These are phyloP conservation scores for Metridium senile DNA, from an alignment of 92 coral and sea anemone genomes.

Conservation along the genomic window DNA sequence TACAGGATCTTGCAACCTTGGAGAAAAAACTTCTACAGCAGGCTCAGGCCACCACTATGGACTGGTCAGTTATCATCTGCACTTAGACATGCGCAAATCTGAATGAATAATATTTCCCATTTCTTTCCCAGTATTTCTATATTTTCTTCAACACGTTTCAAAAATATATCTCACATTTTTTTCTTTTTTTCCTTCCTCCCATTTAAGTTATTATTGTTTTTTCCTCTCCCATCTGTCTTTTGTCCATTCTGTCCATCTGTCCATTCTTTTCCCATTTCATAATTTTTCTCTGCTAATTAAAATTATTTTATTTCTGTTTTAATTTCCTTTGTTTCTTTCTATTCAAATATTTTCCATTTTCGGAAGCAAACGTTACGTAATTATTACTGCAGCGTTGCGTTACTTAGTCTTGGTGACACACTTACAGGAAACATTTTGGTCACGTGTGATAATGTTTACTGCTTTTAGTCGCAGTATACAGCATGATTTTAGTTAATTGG, in stretches of 20 bases:
- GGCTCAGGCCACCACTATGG: slow-evolving; percentile 18
- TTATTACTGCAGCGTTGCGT: neutral
- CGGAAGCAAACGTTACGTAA: too few relatives aligned
- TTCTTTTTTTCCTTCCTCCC: neutral
- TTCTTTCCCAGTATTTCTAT: too few relatives aligned
- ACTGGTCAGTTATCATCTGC: slow-evolving; percentile 10
- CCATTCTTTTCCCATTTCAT: neutral
- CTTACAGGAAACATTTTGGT: neutral
- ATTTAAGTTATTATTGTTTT: neutral
- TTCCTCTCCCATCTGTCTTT: neutral
- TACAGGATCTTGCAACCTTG: slow-evolving; percentile 25
- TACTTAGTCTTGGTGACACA: neutral
- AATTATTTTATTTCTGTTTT: neutral
- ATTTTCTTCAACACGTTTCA: too few relatives aligned
- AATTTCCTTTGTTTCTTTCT: neutral
- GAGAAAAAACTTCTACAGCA: slow-evolving; percentile 18
- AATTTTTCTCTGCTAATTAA: neutral
- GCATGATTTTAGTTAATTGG: too few relatives aligned
- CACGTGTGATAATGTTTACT: neutral
- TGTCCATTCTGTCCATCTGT: neutral
- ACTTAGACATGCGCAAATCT: slow-evolving; percentile 2
- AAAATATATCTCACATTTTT: neutral
- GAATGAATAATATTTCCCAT: too few relatives aligned
- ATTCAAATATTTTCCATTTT: neutral
- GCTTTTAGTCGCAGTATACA: neutral